phyloP scores from a whole-genome alignment of 2,797 vertebrate species.

The Enteromius argenteus region DNA sequence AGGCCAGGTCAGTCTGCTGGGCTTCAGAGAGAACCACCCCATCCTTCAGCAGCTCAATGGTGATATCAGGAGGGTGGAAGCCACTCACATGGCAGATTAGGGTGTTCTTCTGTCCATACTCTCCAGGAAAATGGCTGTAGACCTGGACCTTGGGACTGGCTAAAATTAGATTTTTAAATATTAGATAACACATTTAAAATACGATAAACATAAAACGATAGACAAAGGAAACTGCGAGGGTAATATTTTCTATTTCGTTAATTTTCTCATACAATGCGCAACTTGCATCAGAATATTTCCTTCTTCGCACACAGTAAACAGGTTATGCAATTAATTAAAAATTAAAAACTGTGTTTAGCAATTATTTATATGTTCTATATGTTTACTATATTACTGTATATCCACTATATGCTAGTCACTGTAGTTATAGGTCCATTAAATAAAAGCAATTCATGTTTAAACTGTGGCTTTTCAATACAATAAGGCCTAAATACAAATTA shows the following conservation, averaged over 20 bases:
- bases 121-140: slow-evolving; percentile 70
- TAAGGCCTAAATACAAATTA: not conserved
- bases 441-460: not conserved
- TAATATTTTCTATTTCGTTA: not conserved
- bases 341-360: not conserved
- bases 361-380: not conserved
- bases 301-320: not conserved
- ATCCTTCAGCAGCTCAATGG: slow-evolving; percentile 71
- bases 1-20: slow-evolving; percentile 80
- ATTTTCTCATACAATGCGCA: not conserved
- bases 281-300: not conserved
- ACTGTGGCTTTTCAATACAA: not conserved
- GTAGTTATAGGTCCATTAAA: not conserved
- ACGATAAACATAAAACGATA: not conserved
- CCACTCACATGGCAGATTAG: slow-evolving; percentile 83
- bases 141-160: slow-evolving; percentile 76
- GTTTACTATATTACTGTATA: not conserved
- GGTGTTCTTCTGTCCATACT: slow-evolving; percentile 61
- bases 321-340: not conserved
- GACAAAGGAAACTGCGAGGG: not conserved
- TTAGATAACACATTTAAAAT: not conserved
- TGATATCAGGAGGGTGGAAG: slow-evolving; percentile 86
- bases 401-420: not conserved
- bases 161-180: slow-evolving; percentile 57
- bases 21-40: fast-evolving